Evolutionary conservation across 2,888 invertebrate species (phyloP).

Genomic region (Catonia carolina): DNA sequence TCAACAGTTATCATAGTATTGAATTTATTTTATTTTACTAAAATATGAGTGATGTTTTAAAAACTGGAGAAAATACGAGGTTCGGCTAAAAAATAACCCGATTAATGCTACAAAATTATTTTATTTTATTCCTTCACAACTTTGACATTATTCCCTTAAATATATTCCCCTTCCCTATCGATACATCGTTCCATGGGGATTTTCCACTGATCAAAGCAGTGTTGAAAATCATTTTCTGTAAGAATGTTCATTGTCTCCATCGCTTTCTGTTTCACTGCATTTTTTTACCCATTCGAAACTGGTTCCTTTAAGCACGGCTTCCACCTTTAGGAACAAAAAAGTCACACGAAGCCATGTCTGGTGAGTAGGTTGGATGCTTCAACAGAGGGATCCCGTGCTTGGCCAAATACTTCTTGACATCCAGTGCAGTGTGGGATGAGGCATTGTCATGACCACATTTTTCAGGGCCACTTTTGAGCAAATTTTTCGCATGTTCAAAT

Average conservation of each 20-base stretch:
- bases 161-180: background rate
- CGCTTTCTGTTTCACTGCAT: background rate
- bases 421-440: conserved; percentile 17
- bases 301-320: background rate
- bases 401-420: conserved; percentile 22
- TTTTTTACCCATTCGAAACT: background rate
- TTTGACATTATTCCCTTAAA: background rate
- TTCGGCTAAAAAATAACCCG: background rate
- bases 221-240: background rate
- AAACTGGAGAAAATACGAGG: background rate
- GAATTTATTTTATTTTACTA: too few relatives aligned
- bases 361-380: conserved; percentile 32
- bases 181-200: background rate
- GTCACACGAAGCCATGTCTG: conserved; percentile 22
- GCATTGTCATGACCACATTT: too few relatives aligned
- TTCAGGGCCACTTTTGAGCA: too few relatives aligned
- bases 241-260: background rate
- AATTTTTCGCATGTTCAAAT: too few relatives aligned
- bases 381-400: conserved; percentile 21
- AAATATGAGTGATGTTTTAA: too few relatives aligned
- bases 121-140: background rate
- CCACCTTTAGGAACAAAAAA: conserved; percentile 1
- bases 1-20: too few relatives aligned
- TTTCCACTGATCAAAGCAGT: conserved; percentile 1
- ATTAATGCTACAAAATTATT: background rate